Evolutionary conservation across 30 jellyfish, hydroid and myxozoan species (phyloP), one percentile per base, ranked within the genome.

Genomic region (Hydractinia symbiolongicarpus): DNA sequence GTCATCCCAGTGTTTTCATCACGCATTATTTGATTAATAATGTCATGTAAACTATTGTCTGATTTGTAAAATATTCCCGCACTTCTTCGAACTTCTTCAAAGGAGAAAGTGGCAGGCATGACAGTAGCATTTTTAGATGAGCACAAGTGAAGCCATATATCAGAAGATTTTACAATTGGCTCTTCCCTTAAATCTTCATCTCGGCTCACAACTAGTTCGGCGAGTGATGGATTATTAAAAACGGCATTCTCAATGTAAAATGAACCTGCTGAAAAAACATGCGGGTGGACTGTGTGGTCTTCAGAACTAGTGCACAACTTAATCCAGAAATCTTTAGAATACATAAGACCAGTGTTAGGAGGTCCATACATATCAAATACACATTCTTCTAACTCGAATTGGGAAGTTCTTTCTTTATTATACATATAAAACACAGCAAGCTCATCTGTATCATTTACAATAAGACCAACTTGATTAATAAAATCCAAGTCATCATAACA

Each of bases 271-370:
- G 17, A 54, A 81, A 79, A 89, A 11, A 86, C 89, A 40, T 81
- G 88, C 9, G 96, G 96, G 68, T 73, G 78, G 56, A 89, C 83
- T 7, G 95, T 84, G 78, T 76, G 84, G 66, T 89, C 96, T 76
- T 61, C 74, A 53, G 96, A 89, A 67, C 77, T 84, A 11, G 91
- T 62, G 70, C 94, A 89, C 91, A 89, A 66, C 82, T 84, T 84
- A 54, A 89, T 61, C 96, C 95, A 89, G 16, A 66, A 84, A 17
- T 81, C 89, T 19, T 79, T 86, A 2, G 19, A 44, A n/a, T 55
- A 8, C 53, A 71, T 20, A 71, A 2, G n/a, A 4, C 15, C 40
- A 30, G 40, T 53, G 54, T 1, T 19, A 30, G 61, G 51, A 50
- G 61, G 5, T 7, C 61, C 60, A 9, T 49, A 20, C 69, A 58